Percentiles rank a stretch among this genome's conserved stretches.
These are phyloP conservation scores for Pterobdella sp. DNA, from an alignment of 2,888 invertebrate genomes.

Conservation along the genomic window DNA sequence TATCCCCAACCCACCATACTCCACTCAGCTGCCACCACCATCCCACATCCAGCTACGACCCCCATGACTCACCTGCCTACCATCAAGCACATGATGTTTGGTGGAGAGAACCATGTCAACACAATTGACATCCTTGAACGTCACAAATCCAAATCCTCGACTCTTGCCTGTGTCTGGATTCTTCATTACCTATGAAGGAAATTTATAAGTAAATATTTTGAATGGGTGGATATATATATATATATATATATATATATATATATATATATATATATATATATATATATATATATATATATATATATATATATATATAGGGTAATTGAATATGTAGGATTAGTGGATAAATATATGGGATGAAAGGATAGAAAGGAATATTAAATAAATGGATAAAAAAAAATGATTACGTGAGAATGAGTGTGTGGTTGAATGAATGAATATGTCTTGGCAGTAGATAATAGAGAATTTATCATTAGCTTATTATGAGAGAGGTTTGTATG, in stretches of 20 bases:
- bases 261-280: too few species aligned
- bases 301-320: too few species aligned
- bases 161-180: slow-evolving; percentile 91
- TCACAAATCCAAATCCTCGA: slow-evolving; percentile 91
- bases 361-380: not conserved
- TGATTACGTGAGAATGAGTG: too few species aligned
- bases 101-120: slow-evolving; percentile 82
- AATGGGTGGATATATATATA: too few species aligned
- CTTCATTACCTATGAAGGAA: slow-evolving; percentile 65
- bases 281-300: too few species aligned
- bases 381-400: too few species aligned
- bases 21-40: not conserved
- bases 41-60: not conserved
- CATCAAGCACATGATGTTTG: slow-evolving; percentile 86
- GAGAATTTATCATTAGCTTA: too few species aligned
- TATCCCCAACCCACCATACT: not conserved
- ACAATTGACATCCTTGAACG: slow-evolving; percentile 81
- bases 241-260: too few species aligned
- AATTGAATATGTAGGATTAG: too few species aligned
- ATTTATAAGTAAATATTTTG: too few species aligned
- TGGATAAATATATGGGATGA: not conserved
- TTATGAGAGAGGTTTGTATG: not conserved
- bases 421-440: too few species aligned
- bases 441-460: too few species aligned
- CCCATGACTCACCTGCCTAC: slow-evolving; percentile 49